These are phyloP conservation scores for Helleia helle DNA, from an alignment of 2,888 invertebrate genomes.

Conservation along the genomic window DNA sequence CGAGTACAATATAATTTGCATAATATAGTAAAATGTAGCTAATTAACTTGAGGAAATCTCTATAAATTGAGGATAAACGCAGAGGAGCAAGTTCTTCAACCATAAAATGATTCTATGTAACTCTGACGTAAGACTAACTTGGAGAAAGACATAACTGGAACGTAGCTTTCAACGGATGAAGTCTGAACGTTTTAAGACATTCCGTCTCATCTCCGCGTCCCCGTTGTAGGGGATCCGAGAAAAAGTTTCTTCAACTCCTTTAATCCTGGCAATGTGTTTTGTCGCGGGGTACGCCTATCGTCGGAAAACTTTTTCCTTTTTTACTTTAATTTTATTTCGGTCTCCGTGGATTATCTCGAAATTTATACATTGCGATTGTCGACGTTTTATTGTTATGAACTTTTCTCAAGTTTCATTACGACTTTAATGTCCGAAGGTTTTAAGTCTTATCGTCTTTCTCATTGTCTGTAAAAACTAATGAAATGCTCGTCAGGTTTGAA, in stretches of 20 bases:
- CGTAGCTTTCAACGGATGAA: slow-evolving; percentile 18
- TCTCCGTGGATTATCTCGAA: slow-evolving; percentile 37
- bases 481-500: slow-evolving; percentile 14
- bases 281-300: slow-evolving; percentile 55
- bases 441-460: slow-evolving; percentile 9
- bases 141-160: slow-evolving; percentile 9
- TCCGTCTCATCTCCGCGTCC: slow-evolving; percentile 27
- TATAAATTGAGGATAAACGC: slow-evolving; percentile 2
- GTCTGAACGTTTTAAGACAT: slow-evolving; percentile 23
- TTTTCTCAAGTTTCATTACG: slow-evolving; percentile 13
- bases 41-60: slow-evolving; percentile 5
- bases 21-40: not conserved
- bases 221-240: slow-evolving; percentile 26
- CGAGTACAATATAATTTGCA: not conserved
- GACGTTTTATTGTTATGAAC: slow-evolving; percentile 23
- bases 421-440: slow-evolving; percentile 9
- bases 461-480: slow-evolving; percentile 10
- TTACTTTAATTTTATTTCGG: slow-evolving; percentile 62
- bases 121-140: slow-evolving; percentile 10
- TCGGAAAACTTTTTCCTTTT: slow-evolving; percentile 48
- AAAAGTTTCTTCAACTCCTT: slow-evolving; percentile 39
- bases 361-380: slow-evolving; percentile 28
- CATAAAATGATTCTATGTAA: slow-evolving; percentile 11
- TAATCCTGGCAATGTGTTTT: slow-evolving; percentile 66
- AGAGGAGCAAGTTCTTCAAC: slow-evolving; percentile 9